These are phyloP conservation scores for Iphiclides podalirius DNA, from an alignment of 2,888 invertebrate genomes.

Conservation along the genomic window DNA sequence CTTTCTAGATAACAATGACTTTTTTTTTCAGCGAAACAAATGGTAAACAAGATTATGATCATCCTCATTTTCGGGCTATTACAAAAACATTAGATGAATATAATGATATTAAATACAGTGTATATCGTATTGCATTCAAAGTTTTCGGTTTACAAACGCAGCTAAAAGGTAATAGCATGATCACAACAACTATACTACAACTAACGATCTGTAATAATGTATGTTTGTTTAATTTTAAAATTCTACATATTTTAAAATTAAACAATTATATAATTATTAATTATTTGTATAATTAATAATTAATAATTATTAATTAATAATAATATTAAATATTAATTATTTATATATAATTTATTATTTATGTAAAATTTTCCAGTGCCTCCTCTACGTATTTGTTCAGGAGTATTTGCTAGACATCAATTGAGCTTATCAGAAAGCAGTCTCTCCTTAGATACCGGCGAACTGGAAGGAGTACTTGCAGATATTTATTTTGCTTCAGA, in stretches of 20 bases:
- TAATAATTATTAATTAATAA: no score
- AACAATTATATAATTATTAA: no score
- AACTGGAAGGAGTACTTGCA: constrained; percentile 85
- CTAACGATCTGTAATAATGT: no score
- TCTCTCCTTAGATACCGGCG: constrained; percentile 82
- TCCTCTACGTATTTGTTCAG: constrained; percentile 80
- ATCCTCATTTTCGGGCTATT: constrained; percentile 80
- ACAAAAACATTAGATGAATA: constrained; percentile 81
- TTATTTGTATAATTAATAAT: no score
- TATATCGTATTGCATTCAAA: constrained; percentile 88
- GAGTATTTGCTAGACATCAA: constrained; percentile 86
- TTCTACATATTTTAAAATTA: no score
- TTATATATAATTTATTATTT: constrained; percentile 5
- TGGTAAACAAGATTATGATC: constrained; percentile 77
- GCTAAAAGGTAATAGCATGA: constrained; percentile 78
- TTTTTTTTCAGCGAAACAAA: constrained; percentile 67
- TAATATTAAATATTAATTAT: not conserved
- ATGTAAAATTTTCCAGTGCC: constrained; percentile 50
- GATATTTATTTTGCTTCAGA: constrained; percentile 87
- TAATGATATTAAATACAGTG: constrained; percentile 86
- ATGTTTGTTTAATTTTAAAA: no score
- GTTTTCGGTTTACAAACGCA: constrained; percentile 63
- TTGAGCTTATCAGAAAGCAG: constrained; percentile 85
- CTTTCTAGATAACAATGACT: constrained; percentile 26
- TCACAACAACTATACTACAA: no score